Conservation (phyloP, 1,140 invertebrate species). For the Parasteatoda tepidariorum region DNA sequence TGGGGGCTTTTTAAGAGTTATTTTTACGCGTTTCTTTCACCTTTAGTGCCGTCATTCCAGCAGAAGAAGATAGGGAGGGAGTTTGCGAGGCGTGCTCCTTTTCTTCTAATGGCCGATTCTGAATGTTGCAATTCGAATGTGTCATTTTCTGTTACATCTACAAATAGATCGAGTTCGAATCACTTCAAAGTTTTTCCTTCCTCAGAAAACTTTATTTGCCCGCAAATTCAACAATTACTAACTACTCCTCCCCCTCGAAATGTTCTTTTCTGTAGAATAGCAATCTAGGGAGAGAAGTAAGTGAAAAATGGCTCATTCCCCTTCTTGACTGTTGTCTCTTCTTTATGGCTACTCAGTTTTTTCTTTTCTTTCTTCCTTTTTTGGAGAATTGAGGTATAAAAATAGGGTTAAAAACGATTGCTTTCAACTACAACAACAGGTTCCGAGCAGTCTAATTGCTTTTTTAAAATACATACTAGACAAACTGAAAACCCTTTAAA, state of each 20-base stretch:
- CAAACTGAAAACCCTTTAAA: too few species aligned
- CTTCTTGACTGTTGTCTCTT: background rate
- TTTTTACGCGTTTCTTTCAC: slow-evolving; percentile 46
- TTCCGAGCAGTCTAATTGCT: background rate
- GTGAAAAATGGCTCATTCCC: slow-evolving; percentile 42
- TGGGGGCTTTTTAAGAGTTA: slow-evolving; percentile 51
- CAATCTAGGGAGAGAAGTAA: slow-evolving; percentile 6
- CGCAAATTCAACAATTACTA: background rate
- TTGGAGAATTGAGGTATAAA: background rate
- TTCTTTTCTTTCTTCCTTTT: background rate
- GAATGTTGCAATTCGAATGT: background rate
- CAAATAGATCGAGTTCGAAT: slow-evolving; percentile 33
- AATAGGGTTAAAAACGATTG: background rate
- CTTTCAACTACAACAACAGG: slow-evolving; percentile 18
- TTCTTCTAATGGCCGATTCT: slow-evolving; percentile 20
- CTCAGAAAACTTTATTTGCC: background rate
- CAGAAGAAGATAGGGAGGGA: background rate
- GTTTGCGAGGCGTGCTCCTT: slow-evolving; percentile 6
- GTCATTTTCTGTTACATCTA: background rate
- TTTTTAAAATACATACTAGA: too few species aligned
- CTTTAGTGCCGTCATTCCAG: slow-evolving; percentile 33
- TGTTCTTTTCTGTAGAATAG: background rate
- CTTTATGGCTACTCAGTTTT: background rate
- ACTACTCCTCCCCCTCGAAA: background rate
- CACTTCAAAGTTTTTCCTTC: background rate